A percentile compares a stretch with the other conserved stretches of the same genome.
These are phyloP conservation scores for Mola mola DNA, from an alignment of 2,113 vertebrate genomes.

Conservation along the genomic window DNA sequence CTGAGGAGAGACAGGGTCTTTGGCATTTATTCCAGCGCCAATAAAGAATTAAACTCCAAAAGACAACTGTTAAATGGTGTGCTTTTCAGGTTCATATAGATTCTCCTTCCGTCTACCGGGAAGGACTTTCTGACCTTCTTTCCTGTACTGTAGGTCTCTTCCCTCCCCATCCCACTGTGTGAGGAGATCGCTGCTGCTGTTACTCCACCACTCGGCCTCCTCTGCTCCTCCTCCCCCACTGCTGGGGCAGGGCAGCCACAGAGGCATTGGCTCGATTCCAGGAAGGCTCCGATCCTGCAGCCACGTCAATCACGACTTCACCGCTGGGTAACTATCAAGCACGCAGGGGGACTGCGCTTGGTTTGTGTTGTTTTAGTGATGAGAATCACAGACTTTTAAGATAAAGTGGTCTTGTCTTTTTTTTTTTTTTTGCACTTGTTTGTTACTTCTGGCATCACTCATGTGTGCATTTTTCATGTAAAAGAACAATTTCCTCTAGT, in stretches of 20 bases:
- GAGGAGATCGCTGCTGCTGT: slow-evolving; percentile 38
- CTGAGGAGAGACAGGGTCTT: slow-evolving; percentile 9
- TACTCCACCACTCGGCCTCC: slow-evolving; percentile 36
- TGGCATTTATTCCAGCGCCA: slow-evolving; percentile 51
- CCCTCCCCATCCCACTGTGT: not conserved
- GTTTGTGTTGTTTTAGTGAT: not conserved
- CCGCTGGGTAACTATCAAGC: slow-evolving; percentile 79
- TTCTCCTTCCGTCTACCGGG: slow-evolving; percentile 40
- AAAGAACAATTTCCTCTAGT: slow-evolving; percentile 51
- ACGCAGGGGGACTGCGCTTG: too few relatives aligned
- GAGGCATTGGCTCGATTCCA: slow-evolving; percentile 68
- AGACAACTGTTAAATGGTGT: slow-evolving; percentile 66
- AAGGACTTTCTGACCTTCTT: slow-evolving; percentile 60
- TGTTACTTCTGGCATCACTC: slow-evolving; percentile 43
- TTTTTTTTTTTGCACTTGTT: slow-evolving; percentile 37
- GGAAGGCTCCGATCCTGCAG: slow-evolving; percentile 73
- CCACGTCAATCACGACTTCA: slow-evolving; percentile 83
- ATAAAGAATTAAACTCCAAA: slow-evolving; percentile 58
- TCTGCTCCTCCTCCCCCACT: slow-evolving; percentile 22
- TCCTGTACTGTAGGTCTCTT: slow-evolving; percentile 60
- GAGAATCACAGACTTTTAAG: slow-evolving; percentile 27
- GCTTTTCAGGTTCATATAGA: slow-evolving; percentile 55
- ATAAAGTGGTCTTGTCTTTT: slow-evolving; percentile 20
- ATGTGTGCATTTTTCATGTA: slow-evolving; percentile 53
- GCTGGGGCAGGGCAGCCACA: slow-evolving; percentile 44